Percentiles rank a stretch among this genome's conserved stretches.
Evolutionary conservation across 2,888 invertebrate genomes (phyloP).

Genomic region (Tipula helvola): DNA sequence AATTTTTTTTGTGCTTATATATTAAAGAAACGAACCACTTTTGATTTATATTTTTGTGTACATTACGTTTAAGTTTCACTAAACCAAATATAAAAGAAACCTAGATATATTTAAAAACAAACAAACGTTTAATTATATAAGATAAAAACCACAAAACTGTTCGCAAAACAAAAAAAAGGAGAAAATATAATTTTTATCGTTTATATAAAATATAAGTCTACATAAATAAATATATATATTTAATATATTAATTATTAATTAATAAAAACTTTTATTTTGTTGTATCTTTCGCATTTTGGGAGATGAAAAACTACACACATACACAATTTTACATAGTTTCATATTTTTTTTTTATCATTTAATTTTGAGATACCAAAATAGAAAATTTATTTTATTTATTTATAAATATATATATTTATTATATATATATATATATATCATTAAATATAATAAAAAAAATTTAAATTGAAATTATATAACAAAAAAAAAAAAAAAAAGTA

Average conservation of each 20-base stretch:
- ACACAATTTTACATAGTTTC: background rate
- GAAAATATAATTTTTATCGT: constrained; percentile 4
- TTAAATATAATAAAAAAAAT: background rate
- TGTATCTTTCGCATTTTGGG: background rate
- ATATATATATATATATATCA: background rate
- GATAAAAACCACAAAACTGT: constrained; percentile 4
- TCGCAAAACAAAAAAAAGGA: background rate
- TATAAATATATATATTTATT: background rate
- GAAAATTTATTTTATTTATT: background rate
- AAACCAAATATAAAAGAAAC: background rate
- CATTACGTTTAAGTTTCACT: background rate
- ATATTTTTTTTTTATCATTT: background rate
- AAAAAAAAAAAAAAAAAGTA: background rate
- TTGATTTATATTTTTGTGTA: background rate
- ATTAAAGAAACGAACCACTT: background rate
- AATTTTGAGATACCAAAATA: background rate
- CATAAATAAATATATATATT: background rate
- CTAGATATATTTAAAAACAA: background rate
- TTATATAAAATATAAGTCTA: background rate
- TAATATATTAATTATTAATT: background rate
- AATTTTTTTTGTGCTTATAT: background rate
- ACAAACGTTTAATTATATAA: background rate
- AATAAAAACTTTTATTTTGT: background rate
- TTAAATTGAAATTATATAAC: background rate
- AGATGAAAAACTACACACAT: background rate